Evolutionary conservation across 2,888 invertebrate genomes (phyloP), one percentile per base, ranked within the genome.

Genomic region (Rugalucina vietnamica): DNA sequence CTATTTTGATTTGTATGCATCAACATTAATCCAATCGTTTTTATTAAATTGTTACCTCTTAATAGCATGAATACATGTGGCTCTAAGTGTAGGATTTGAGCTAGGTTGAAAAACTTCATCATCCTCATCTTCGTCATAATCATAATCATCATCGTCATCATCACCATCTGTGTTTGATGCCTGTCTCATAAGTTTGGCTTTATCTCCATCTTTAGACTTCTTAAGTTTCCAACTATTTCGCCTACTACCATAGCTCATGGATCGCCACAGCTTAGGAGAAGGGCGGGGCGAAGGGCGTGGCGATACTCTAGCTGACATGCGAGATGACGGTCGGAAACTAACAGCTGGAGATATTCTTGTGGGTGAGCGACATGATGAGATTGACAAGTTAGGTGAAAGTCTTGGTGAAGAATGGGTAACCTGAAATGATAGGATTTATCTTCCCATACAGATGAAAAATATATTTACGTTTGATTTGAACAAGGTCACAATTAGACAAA

Each of bases 71-170:
- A 89, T 83, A 34, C 87, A 76, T 4, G 90, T 88, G 4, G 88
- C 88, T 89, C 32, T 89, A 84, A 24, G 86, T 86, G 81, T 91
- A 88, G 12, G 86, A 85, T 5, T 89, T 85, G 29, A 90, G 90
- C 72, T 87, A 12, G 89, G 88, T 73, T 87, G 88, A 65, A 93
- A 91, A 8, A 92, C 92, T 69, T 94, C 94, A 49, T 94, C 94
- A 80, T 95, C 94, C 3, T 95, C 95, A 73, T 96, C 96, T 36
- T 96, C 96, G 36, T 95, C 95, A 97, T 93, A 93, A 86, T 95
- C 94, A 24, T 93, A 93, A 71, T 91, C 89, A 78, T 92, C 93
- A 75, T 93, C 94, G 29, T 95, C 94, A 12, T 95, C 95, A 69
- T 96, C 96, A 34, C 96, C 96, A 27, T 95, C 95, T 97, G 91